Evolutionary conservation across 2,113 vertebrate species (phyloP), one percentile per base, ranked within the genome.

Genomic region (Coryphaenoides rupestris): DNA sequence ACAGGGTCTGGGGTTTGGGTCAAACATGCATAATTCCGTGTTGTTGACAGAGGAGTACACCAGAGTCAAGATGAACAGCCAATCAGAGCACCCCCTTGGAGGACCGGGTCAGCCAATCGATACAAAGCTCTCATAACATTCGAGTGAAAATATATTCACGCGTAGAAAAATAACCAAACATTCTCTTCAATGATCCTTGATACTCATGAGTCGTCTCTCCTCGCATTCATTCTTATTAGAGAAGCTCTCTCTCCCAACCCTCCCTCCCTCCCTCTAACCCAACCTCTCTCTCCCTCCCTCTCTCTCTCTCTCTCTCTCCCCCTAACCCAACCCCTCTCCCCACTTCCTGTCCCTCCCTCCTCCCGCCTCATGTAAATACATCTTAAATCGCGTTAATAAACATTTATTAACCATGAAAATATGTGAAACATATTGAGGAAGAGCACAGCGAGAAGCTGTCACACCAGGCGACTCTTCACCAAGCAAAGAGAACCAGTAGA

Each of bases 11-110:
- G 72, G 68, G 23, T 40, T 78, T 69, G 66, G 75, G 33, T 84
- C 77, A 75, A 75, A 87, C 86, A 88, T 86, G 86, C 83, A 84
- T 79, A 82, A 82, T 68, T 78, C 76, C 83, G 75, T 80, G 72
- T 65, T 59, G 62, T 68, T 62, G 78, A 75, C 73, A 74, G 69
- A 70, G 69, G 71, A 80, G 75, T 75, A 73, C 77, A 70, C 69
- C 33, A 40, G 33, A 40, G 33, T 79, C 58, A 63, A 66, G 73
- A 84, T 12, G n/a, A 12, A 14, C 21, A 22, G 21, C 54, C 21
- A 23, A 55, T 55, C 21, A 22, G 21, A 21, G 21, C 21, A 10
- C 12, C 21, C 13, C 15, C 5, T n/a, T 50, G 47, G 47, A 17
- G 47, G 47, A 12, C 33, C 33, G 13, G 33, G 33, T 40, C 33